phyloP scores from a whole-genome alignment of 2,888 invertebrate genomes.

The Ecdyonurus torrentis region DNA sequence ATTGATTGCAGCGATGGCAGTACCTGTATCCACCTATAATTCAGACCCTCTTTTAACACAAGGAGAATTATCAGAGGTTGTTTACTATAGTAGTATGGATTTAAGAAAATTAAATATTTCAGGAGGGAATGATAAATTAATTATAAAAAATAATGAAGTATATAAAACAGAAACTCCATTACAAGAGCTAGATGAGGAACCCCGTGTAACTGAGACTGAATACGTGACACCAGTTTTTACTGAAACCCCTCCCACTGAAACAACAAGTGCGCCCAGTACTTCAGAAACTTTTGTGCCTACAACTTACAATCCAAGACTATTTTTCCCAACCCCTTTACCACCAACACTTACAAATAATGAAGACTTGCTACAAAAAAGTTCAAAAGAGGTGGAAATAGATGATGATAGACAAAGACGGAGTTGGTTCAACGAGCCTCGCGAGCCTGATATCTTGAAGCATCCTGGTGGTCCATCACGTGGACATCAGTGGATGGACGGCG shows the following conservation, averaged over 20 bases:
- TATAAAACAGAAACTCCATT: no score
- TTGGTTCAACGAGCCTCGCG: neutral
- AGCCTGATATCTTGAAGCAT: neutral
- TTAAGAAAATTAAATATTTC: neutral
- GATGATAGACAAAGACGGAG: neutral
- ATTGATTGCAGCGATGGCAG: neutral
- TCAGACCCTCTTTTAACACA: slow-evolving; percentile 2
- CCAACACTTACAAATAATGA: neutral
- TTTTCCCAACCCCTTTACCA: neutral
- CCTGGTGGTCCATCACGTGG: neutral
- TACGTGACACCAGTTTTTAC: neutral
- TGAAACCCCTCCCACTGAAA: neutral
- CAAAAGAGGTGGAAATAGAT: neutral
- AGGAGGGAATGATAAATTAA: neutral
- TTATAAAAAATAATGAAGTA: neutral
- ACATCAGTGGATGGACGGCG: neutral
- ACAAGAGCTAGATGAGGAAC: neutral
- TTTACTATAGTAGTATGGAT: slow-evolving; percentile 4
- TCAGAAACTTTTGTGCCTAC: no score
- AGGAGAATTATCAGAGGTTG: neutral
- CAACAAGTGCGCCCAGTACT: neutral
- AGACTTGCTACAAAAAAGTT: neutral
- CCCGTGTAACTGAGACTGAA: no score
- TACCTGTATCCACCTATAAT: neutral
- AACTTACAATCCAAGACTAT: neutral